Conservation (phyloP, 2,888 invertebrate genomes). For the Microctonus hyperodae region DNA sequence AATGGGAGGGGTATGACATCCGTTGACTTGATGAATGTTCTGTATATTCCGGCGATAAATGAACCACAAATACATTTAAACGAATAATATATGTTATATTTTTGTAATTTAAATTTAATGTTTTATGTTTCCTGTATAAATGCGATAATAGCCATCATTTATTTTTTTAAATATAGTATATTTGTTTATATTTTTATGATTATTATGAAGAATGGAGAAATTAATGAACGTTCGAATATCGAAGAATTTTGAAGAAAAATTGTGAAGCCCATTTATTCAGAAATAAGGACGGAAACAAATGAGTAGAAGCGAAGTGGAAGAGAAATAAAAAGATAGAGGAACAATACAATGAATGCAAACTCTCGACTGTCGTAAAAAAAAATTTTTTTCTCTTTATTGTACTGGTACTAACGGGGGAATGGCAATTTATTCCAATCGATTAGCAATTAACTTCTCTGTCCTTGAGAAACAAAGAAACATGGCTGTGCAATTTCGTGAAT, state of each 20-base stretch:
- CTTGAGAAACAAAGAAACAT: conserved; percentile 40
- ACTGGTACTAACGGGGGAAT: conserved; percentile 48
- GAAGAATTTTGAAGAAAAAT: background rate
- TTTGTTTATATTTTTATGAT: background rate
- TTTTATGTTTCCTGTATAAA: too few species aligned
- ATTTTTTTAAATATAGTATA: background rate
- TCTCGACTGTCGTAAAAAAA: background rate
- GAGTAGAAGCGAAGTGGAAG: background rate
- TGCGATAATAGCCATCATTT: background rate
- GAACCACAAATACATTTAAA: conserved; percentile 42
- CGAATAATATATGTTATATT: conserved; percentile 40
- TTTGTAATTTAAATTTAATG: conserved; percentile 42
- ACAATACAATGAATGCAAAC: background rate
- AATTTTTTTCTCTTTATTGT: conserved; percentile 23
- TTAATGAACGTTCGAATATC: background rate
- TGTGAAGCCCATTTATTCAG: background rate
- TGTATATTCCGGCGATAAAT: conserved; percentile 44
- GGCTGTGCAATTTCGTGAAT: conserved; percentile 41
- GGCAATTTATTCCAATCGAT: conserved; percentile 56
- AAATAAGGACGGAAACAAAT: background rate
- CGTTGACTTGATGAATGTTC: conserved; percentile 47
- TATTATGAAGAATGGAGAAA: background rate
- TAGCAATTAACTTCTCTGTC: conserved; percentile 48
- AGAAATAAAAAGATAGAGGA: background rate
- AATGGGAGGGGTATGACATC: conserved; percentile 14